phyloP scores from a whole-genome alignment of 2,888 invertebrate genomes.

The Tillus elongatus region DNA sequence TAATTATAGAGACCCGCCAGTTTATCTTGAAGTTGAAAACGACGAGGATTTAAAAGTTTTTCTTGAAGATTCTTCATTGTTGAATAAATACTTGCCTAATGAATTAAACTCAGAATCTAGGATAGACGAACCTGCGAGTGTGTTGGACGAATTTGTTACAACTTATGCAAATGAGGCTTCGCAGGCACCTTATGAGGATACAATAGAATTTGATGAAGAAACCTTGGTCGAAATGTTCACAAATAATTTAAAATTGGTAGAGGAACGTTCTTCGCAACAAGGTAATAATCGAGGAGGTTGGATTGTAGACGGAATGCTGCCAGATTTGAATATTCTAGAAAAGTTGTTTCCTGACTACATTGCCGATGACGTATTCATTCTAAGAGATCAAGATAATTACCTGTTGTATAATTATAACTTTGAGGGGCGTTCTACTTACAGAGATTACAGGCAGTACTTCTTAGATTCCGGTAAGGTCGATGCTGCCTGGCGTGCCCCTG shows the following conservation, averaged over 20 bases:
- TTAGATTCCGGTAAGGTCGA: constrained; percentile 25
- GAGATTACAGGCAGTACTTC: constrained; percentile 32
- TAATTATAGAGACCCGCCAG: constrained; percentile 34
- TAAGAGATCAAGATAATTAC: constrained; percentile 45
- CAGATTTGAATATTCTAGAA: constrained; percentile 45
- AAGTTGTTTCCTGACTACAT: constrained; percentile 42
- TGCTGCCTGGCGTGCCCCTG: constrained; percentile 29
- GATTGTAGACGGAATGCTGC: constrained; percentile 52
- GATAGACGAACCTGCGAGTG: constrained; percentile 29
- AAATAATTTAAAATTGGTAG: constrained; percentile 37
- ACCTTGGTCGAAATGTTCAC: constrained; percentile 43
- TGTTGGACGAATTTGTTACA: constrained; percentile 43
- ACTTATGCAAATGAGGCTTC: constrained; percentile 43
- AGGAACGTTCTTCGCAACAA: constrained; percentile 33
- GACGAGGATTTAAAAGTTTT: constrained; percentile 18
- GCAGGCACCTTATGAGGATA: constrained; percentile 38
- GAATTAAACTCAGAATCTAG: constrained; percentile 24
- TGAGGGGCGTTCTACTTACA: constrained; percentile 25
- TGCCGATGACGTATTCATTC: constrained; percentile 49
- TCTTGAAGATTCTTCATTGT: constrained; percentile 8
- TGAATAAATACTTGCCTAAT: constrained; percentile 23
- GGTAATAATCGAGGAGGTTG: constrained; percentile 44
- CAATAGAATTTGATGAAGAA: constrained; percentile 41
- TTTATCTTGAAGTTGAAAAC: neutral
- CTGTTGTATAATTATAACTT: constrained; percentile 31